These are phyloP conservation scores for Clarias laeviceps DNA, from an alignment of 2,797 vertebrate genomes.

Conservation along the genomic window DNA sequence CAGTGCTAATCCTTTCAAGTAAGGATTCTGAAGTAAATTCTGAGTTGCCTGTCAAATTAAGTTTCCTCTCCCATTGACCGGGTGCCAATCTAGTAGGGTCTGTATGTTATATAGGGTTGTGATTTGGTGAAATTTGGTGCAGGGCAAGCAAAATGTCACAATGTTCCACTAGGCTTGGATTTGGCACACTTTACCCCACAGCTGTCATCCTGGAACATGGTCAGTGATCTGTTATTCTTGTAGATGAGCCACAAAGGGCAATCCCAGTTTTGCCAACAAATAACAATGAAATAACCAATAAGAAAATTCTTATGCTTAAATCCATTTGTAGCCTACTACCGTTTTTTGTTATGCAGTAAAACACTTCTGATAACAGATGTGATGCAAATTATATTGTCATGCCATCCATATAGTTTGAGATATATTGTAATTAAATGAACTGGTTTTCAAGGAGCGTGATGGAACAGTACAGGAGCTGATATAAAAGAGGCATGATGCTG, in stretches of 20 bases:
- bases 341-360: not conserved
- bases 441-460: not conserved
- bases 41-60: not conserved
- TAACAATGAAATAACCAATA: constrained; percentile 8
- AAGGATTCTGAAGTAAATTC: not conserved
- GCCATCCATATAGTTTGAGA: not conserved
- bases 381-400: not conserved
- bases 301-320: not conserved
- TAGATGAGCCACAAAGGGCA: constrained; percentile 6
- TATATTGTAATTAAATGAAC: not conserved
- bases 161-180: constrained; percentile 6
- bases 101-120: not conserved
- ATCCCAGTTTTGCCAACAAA: constrained; percentile 4
- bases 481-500: too few species aligned
- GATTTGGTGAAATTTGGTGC: not conserved
- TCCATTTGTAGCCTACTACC: not conserved
- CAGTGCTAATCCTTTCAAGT: not conserved
- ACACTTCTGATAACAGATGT: not conserved
- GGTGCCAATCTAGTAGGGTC: too few species aligned
- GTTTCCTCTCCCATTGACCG: not conserved
- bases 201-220: constrained; percentile 21
- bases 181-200: constrained; percentile 5
- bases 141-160: not conserved
- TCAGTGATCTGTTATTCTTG: constrained; percentile 26
- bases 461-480: not conserved